These are phyloP conservation scores for Patiria miniata DNA, from an alignment of 35 echinoderm and acorn worm genomes.

Conservation along the genomic window DNA sequence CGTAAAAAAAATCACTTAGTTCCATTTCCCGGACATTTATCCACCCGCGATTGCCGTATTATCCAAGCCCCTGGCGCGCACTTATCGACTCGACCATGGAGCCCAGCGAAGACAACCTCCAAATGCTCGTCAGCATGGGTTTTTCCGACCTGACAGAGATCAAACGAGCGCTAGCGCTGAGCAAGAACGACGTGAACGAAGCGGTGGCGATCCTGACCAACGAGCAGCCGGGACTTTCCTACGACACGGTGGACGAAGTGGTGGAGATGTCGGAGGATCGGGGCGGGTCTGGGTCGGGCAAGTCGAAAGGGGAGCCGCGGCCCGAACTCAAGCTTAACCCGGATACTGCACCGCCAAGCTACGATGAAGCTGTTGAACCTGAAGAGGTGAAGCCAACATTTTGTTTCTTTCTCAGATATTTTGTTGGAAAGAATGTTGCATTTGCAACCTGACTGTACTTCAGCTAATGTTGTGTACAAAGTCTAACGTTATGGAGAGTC, in stretches of 20 bases:
- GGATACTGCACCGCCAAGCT: slow-evolving; percentile 85
- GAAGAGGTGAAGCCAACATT: slow-evolving; percentile 75
- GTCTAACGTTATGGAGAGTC: too few species aligned
- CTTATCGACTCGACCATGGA: slow-evolving; percentile 61
- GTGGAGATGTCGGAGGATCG: slow-evolving; percentile 70
- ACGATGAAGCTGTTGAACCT: slow-evolving; percentile 99
- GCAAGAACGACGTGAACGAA: slow-evolving; percentile 91
- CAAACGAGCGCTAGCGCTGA: slow-evolving; percentile 75
- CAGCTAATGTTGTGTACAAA: too few species aligned
- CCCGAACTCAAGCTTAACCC: slow-evolving; percentile 19
- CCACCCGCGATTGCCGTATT: neutral
- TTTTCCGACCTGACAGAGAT: slow-evolving; percentile 84
- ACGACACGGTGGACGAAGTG: slow-evolving; percentile 82
- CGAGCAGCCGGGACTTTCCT: slow-evolving; percentile 71
- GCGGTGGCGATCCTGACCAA: slow-evolving; percentile 96
- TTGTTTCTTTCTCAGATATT: too few species aligned
- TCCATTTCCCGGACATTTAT: neutral
- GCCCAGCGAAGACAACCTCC: slow-evolving; percentile 79
- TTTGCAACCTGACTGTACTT: too few species aligned
- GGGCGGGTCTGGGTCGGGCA: slow-evolving; percentile 57
- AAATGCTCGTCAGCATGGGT: slow-evolving; percentile 92
- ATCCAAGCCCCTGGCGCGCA: neutral
- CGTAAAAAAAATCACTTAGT: neutral
- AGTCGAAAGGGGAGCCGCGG: slow-evolving; percentile 44
- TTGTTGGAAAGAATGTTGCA: too few species aligned